phyloP scores from a whole-genome alignment of 53 echinoderm and acorn worm species.

The Mesocentrotus franciscanus region DNA sequence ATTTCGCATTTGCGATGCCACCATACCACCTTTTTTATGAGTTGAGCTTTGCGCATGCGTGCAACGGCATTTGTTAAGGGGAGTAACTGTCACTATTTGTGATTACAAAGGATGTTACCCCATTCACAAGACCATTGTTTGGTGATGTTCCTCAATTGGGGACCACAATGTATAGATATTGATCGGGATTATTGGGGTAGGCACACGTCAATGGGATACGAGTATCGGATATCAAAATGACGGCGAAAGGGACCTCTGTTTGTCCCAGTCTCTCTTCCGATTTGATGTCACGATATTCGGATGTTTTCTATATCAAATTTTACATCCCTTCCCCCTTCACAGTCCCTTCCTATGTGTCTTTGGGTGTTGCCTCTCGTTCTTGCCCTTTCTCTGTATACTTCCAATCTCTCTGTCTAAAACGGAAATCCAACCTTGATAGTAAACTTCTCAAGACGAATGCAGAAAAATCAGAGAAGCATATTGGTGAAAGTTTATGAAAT shows the following conservation, averaged over 20 bases:
- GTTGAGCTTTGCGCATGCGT: background rate
- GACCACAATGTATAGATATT: background rate
- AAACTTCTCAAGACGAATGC: no score
- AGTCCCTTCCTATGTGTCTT: no score
- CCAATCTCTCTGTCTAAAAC: background rate
- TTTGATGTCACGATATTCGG: background rate
- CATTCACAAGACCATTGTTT: background rate
- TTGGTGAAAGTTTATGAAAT: no score
- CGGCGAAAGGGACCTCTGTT: background rate
- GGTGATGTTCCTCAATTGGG: constrained; percentile 22
- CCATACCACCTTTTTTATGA: background rate
- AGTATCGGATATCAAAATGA: background rate
- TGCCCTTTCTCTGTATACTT: background rate
- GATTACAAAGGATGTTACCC: background rate
- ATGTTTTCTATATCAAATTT: no score
- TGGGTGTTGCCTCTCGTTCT: background rate
- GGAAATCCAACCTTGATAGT: no score
- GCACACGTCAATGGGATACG: background rate
- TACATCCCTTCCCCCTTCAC: no score
- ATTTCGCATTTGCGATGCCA: background rate
- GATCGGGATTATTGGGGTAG: background rate
- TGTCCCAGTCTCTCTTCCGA: background rate
- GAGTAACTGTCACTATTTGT: constrained; percentile 1
- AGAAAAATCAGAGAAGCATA: no score
- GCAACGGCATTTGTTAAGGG: background rate